A percentile compares a stretch with the other conserved stretches of the same genome.
Evolutionary conservation across 2,113 vertebrate genomes (phyloP).

Genomic region (Mus pahari): DNA sequence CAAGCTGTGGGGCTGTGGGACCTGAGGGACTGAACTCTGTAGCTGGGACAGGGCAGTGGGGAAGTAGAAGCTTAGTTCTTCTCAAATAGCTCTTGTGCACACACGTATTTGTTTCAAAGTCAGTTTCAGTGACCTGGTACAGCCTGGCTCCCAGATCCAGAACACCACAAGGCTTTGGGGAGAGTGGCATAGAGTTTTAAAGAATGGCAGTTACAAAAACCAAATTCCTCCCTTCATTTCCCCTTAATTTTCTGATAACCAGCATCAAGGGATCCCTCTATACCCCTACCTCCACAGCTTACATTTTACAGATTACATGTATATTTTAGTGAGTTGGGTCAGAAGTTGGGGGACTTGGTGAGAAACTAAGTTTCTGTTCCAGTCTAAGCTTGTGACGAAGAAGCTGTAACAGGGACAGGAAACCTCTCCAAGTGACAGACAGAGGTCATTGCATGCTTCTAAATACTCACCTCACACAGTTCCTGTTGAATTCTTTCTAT

Average conservation of each 20-base stretch:
- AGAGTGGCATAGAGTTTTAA: not conserved
- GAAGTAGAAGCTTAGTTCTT: not conserved
- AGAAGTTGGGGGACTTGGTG: not conserved
- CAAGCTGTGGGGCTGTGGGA: not conserved
- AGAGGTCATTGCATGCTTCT: not conserved
- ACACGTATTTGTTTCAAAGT: not conserved
- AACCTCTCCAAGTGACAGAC: not conserved
- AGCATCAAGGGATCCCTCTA: not conserved
- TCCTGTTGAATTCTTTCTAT: not conserved
- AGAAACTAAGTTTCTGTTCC: not conserved
- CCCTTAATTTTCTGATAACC: not conserved
- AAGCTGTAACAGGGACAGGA: not conserved
- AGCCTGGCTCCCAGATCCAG: not conserved
- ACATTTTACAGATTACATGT: not conserved
- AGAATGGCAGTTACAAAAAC: not conserved
- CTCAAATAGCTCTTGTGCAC: not conserved
- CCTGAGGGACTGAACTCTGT: not conserved
- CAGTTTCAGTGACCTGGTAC: not conserved
- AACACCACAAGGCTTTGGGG: not conserved
- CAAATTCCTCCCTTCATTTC: not conserved
- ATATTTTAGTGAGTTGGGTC: not conserved
- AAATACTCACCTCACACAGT: not conserved
- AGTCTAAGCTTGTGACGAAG: not conserved
- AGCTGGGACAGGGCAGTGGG: fast-evolving
- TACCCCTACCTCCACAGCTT: not conserved